These are phyloP conservation scores for Pocillopora damicornis DNA, from an alignment of 64 coral and sea anemone genomes.

Conservation along the genomic window DNA sequence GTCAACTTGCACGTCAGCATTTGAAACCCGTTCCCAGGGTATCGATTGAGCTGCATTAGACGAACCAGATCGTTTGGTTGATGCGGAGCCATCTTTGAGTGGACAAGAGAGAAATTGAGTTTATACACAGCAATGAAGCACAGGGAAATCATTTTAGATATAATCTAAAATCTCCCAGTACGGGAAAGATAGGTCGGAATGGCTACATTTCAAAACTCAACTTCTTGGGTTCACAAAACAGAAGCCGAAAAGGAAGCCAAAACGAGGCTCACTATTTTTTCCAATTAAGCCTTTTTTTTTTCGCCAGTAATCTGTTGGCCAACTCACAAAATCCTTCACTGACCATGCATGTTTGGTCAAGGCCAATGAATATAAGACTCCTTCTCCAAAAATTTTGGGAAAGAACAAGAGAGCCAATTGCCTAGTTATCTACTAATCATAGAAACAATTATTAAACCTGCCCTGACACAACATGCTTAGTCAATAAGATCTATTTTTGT, in stretches of 20 bases:
- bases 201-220: too few species aligned
- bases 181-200: too few species aligned
- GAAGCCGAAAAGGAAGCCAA: too few species aligned
- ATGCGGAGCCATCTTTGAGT: conserved; percentile 55
- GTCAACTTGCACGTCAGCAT: conserved; percentile 76
- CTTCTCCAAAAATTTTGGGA: background rate
- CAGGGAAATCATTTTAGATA: background rate
- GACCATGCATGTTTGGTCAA: background rate
- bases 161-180: background rate
- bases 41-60: conserved; percentile 56
- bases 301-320: too few species aligned
- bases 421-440: background rate
- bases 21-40: conserved; percentile 69
- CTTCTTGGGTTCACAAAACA: too few species aligned
- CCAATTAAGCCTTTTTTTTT: too few species aligned
- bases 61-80: conserved; percentile 31
- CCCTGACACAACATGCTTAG: too few species aligned
- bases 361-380: background rate
- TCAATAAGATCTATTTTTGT: too few species aligned
- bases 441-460: background rate
- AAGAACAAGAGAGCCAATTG: too few species aligned
- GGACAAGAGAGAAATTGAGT: conserved; percentile 2
- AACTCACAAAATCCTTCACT: too few species aligned
- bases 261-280: too few species aligned
- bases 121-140: background rate